Evolutionary conservation across 2,888 invertebrate genomes (phyloP), one percentile per base, ranked within the genome.

Genomic region (Drosophila paranaensis): DNA sequence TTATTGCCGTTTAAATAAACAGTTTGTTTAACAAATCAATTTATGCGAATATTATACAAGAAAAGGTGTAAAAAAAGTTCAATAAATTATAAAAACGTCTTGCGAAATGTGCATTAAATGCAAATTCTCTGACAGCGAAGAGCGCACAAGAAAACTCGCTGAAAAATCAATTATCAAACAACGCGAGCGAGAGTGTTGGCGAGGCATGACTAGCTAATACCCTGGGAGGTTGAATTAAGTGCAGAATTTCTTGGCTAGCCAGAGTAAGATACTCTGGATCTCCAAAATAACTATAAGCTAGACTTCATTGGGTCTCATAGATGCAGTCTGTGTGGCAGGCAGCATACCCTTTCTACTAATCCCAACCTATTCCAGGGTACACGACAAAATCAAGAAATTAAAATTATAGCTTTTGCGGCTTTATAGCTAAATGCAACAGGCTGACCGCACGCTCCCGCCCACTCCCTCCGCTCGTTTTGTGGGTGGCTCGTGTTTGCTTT

Each of bases 401-500:
- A 37, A 65, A n/a, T 11, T 30, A 58, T 77, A 42, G 66, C 64
- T 62, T 39, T 53, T 53, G 50, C 56, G 48, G 37, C 57, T 62
- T 40, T 40, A 37, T 37, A 27, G 54, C 40, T 14, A 57, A 67
- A 51, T 73, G 55, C 50, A 78, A 78, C 57, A 56, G 39, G 46
- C 51, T 53, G 55, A 45, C n/a, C 50, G 11, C 35, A 6, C 57
- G 27, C 25, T 53, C 20, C 25, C 4, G 3, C 6, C 11, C 33
- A 11, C 54, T 6, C 11, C 6, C 39, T 53, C 25, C 20, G 20
- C 43, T 43, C 27, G 45, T 9, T 33, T 67, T 64, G 82, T 69
- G 86, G 86, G 74, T 77, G 83, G 71, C 53, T 62, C 71, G 60
- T 88, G 74, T 88, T 82, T 83, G 60, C 56, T 83, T 82, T 82